Base-by-base conservation (phyloP, 2,113 vertebrate genomes). In the Labeo catla region DNA sequence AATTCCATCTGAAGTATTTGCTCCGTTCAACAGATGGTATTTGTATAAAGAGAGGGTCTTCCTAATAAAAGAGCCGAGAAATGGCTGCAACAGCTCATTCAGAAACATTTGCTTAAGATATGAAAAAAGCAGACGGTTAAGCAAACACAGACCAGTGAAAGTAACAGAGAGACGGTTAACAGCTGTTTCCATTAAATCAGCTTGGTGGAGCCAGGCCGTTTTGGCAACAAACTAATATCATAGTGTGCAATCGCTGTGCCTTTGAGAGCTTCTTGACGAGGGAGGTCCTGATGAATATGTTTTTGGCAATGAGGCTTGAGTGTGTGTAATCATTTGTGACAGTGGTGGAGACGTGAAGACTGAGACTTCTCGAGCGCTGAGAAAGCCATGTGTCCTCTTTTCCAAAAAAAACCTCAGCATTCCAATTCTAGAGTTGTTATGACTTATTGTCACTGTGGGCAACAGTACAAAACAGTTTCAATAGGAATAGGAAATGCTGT, bases 321-420 rank as follows among this genome's bases (percentile, higher is more conserved):
- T 78, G 91, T 92, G 88, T 92, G 87, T 93, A 94, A 93, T 92
- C 90, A 92, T 90, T 92, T 93, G 89, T 94, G 92, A 94, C 93
- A 93, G 92, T 89, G 91, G 89, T 89, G 92, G 93, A 93, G 93
- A 93, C 91, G 79, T 90, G 88, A 89, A 90, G 91, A 92, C 88
- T 85, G 91, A 91, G 91, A 91, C 88, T 78, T 91, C 92, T 90
- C 91, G 15, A 79, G 89, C 87, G 88, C 86, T 77, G 78, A 86
- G 84, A 89, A 89, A 90, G 91, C 92, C 89, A 70, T 90, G 89
- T 85, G 89, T 91, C 88, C 79, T 45, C 88, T 92, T 92, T 86
- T 39, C 84, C 89, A 90, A 93, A 91, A 79, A 63, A n/a, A 2
- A 4, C 5, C 78, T 63, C 89, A 76, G 78, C 91, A 91, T 93